Percentiles rank a stretch among this genome's conserved stretches.
Evolutionary conservation across 1,140 invertebrate genomes (phyloP).

Genomic region (Microplitis demolitor): DNA sequence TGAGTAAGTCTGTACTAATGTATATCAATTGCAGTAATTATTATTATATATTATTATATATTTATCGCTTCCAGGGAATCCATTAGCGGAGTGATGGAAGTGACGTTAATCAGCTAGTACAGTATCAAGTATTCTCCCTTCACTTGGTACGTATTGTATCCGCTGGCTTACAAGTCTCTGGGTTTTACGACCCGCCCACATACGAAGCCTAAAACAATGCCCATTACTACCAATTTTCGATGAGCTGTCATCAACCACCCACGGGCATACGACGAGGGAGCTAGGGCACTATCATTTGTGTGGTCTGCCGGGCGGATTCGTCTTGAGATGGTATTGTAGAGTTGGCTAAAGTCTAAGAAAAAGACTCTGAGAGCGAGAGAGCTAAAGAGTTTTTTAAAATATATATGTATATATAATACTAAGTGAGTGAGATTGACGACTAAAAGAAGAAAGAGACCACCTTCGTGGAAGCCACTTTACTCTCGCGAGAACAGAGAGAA

Average conservation of each 20-base stretch:
- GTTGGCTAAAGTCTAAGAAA: too few species aligned
- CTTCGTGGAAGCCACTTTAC: slow-evolving; percentile 51
- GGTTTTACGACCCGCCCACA: slow-evolving; percentile 19
- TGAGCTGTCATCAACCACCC: slow-evolving; percentile 36
- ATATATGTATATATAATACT: slow-evolving; percentile 25
- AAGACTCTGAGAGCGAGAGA: not conserved
- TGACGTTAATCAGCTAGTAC: too few species aligned
- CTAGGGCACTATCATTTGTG: slow-evolving; percentile 34
- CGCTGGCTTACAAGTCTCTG: not conserved
- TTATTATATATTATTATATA: not conserved
- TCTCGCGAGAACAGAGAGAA: slow-evolving; percentile 18
- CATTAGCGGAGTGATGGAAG: too few species aligned
- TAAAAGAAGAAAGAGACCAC: slow-evolving; percentile 40
- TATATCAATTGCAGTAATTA: too few species aligned
- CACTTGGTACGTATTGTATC: not conserved
- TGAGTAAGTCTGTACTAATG: too few species aligned
- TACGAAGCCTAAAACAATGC: slow-evolving; percentile 32
- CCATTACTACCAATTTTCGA: slow-evolving; percentile 37
- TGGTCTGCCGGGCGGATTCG: slow-evolving; percentile 23
- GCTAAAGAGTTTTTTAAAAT: not conserved
- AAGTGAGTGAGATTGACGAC: slow-evolving; percentile 35
- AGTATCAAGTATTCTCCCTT: too few species aligned
- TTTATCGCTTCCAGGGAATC: too few species aligned
- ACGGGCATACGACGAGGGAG: slow-evolving; percentile 24
- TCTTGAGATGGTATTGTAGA: too few species aligned